Conservation (phyloP, 2,113 vertebrate genomes). For the Piaya cayana region DNA sequence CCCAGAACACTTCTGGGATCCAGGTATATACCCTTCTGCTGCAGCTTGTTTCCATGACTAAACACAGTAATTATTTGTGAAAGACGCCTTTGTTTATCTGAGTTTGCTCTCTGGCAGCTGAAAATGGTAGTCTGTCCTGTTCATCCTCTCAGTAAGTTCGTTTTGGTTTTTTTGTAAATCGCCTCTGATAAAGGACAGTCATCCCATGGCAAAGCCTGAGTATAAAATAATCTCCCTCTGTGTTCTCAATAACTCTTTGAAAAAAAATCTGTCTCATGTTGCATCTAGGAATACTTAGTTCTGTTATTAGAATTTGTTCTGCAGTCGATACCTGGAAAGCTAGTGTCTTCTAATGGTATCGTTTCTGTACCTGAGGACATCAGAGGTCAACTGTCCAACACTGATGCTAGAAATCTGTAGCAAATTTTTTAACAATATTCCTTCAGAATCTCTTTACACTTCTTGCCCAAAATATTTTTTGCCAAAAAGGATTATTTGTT, state of each 20-base stretch:
- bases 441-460: neutral
- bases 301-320: neutral
- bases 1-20: neutral
- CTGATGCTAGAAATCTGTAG: neutral
- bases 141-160: neutral
- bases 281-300: conserved; percentile 4
- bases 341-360: neutral
- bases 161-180: neutral
- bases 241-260: neutral
- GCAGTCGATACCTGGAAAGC: neutral
- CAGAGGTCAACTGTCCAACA: neutral
- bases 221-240: neutral
- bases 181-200: neutral
- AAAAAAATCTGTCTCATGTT: conserved; percentile 7
- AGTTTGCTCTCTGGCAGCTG: neutral
- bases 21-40: neutral
- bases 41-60: neutral
- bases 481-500: neutral
- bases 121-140: neutral
- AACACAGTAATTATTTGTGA: neutral
- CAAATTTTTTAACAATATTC: neutral
- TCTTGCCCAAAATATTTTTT: neutral
- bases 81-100: neutral
- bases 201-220: neutral
- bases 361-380: neutral